A percentile compares a stretch with the other conserved stretches of the same genome.
phyloP scores from a whole-genome alignment of 2,888 invertebrate species.

The Meliscaeva auricollis region DNA sequence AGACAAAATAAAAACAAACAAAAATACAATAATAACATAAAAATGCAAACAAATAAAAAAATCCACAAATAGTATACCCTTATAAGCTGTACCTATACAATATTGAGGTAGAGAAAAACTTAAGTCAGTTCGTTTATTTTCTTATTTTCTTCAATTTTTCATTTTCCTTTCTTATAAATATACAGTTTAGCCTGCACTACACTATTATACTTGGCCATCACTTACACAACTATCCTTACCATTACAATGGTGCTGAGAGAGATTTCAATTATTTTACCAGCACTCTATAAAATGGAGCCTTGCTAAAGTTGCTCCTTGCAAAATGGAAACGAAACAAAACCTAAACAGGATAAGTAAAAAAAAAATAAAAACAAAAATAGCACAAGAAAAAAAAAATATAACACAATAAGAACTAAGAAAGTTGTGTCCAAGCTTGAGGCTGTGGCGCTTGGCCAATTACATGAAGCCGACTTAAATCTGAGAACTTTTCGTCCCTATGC shows the following conservation, averaged over 20 bases:
- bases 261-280: conserved; percentile 74
- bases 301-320: conserved; percentile 66
- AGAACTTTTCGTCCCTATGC: conserved; percentile 7
- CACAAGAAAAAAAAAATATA: conserved; percentile 15
- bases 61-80: too few species aligned
- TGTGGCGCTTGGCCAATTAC: conserved; percentile 54
- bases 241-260: conserved; percentile 35
- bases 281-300: conserved; percentile 70
- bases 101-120: conserved; percentile 37
- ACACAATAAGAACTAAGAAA: conserved; percentile 39
- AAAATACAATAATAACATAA: too few species aligned
- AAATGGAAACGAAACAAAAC: conserved; percentile 34
- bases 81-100: too few species aligned
- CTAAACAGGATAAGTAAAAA: conserved; percentile 39
- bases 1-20: too few species aligned
- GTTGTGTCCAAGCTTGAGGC: conserved; percentile 35
- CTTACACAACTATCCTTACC: neutral
- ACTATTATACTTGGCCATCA: too few species aligned
- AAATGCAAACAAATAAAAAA: too few species aligned
- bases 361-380: conserved; percentile 11
- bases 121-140: neutral
- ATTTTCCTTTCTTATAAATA: too few species aligned
- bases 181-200: too few species aligned
- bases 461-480: conserved; percentile 33
- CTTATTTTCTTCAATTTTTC: too few species aligned